Base-by-base conservation (phyloP, 2,797 vertebrate genomes). In the Coracias cyanogaster region DNA sequence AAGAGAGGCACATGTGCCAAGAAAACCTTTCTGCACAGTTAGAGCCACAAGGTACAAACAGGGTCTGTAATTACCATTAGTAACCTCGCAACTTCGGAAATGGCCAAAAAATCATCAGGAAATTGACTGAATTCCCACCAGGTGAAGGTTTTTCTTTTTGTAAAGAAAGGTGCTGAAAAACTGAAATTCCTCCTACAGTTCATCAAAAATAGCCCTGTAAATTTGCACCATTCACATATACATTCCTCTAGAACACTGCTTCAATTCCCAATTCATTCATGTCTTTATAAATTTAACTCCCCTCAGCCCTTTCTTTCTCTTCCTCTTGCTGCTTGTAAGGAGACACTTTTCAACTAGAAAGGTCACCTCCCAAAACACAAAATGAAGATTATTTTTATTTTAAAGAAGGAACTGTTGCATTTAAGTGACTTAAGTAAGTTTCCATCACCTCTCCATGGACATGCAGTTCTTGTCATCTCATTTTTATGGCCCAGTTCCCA, bases 71-170 rank as follows among this genome's bases (percentile, higher is more conserved):
- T 96, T 96, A 96, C 87, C 76, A 94, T 76, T 86, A 96, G 86
- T 89, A 97, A 95, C 93, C 84, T 71, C 16, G 31, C 88, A 94
- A 72, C 72, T 89, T 97, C 82, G 74, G 91, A 95, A 96, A 89
- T 16, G 86, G 72, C 85, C 72, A 91, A 97, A 96, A 60, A 82
- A 69, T 1, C 70, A 93, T 76, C 86, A 96, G 96, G 97, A 98
- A 98, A 98, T 96, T 85, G 95, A 93, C 85, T 94, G 95, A 97
- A 97, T 97, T 97, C 96, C 97, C 97, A 88, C 54, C 26, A 95
- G 87, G 94, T 88, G 87, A 95, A 87, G 78, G 86, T 33, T 82
- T 89, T 94, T 91, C 90, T 94, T 94, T 90, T 72, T 4, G 21
- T 70, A 86, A 82, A 86, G 73, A 86, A 95, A 96, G 78, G 94